Evolutionary conservation across 1,140 invertebrate genomes (phyloP), one percentile per base, ranked within the genome.

Genomic region (Temnothorax nylanderi): DNA sequence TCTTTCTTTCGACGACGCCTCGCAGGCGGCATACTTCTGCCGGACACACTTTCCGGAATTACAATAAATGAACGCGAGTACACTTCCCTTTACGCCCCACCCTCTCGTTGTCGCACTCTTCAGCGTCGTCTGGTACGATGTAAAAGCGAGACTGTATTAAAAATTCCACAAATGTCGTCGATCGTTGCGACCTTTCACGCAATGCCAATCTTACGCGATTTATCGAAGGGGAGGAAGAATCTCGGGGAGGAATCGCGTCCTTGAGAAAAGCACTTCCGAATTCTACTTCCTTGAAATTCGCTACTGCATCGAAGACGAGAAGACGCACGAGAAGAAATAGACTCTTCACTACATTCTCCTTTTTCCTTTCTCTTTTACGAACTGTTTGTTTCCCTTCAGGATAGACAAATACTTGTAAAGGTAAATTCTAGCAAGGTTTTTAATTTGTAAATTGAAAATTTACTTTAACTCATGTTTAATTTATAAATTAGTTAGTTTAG

Each of bases 201-300:
- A 92, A 93, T 93, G 88, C 86, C 91, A 92, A 93, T 92, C 87
- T 1, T 89, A 85, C 74, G 74, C 87, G 85, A 87, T 76, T 92
- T 89, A 88, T 87, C 88, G 89, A 77, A 87, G 91, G 26, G 26
- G 1, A 26, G 26, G 1, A 26, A 84, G 71, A 76, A 88, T 89
- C 82, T 51, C 11, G 8, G 16, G n/a, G 49, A 47, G 32, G 10
- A 65, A 81, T 47, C 58, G 65, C 86, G 67, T 88, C 65, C 86
- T 91, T 91, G 84, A 88, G 7, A 13, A 74, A 44, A 16, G 32
- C 32, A 0, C 32, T 37, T 54, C 18, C 47, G 76, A 49, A 56
- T 71, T 49, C 21, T 49, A 44, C 8, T n/a, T 34, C 18, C 13
- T 71, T 21, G n/a, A 58, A 71, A 26, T 16, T 72, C 65, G 26